A percentile compares a stretch with the other conserved stretches of the same genome.
phyloP scores from a whole-genome alignment of 2,113 vertebrate genomes.

The Gavia stellata region DNA sequence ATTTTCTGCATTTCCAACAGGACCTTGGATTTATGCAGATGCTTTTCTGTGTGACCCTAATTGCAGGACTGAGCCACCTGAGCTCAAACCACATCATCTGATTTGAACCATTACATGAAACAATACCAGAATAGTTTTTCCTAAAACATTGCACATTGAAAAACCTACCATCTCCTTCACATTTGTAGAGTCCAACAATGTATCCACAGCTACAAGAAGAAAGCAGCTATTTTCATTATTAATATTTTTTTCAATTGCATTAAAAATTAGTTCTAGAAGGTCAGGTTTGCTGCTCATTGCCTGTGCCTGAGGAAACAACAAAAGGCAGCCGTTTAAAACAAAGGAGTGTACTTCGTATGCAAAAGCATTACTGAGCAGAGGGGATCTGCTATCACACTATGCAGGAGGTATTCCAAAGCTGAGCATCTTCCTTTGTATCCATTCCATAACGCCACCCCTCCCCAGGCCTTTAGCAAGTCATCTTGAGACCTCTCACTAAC shows the following conservation, averaged over 20 bases:
- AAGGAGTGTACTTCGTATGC: not conserved
- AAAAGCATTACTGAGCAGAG: not conserved
- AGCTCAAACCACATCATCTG: not conserved
- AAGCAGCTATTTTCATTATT: constrained; percentile 88
- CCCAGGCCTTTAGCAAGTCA: not conserved
- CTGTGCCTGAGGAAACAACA: constrained; percentile 81
- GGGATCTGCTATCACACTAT: not conserved
- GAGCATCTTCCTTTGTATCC: not conserved
- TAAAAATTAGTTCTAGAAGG: constrained; percentile 85
- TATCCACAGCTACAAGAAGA: constrained; percentile 81
- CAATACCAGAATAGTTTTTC: not conserved
- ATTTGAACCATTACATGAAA: not conserved
- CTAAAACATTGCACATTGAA: not conserved
- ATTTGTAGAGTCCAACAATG: constrained; percentile 62
- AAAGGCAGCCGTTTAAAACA: constrained; percentile 15
- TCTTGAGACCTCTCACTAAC: not conserved
- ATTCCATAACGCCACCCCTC: not conserved
- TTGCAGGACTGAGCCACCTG: not conserved
- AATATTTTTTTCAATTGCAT: constrained; percentile 80
- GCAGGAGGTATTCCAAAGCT: not conserved
- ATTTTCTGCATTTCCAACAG: not conserved
- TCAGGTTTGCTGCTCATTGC: constrained; percentile 87
- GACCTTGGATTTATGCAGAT: not conserved
- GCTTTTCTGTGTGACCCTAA: not conserved
- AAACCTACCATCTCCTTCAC: constrained; percentile 74